A percentile compares a stretch with the other conserved stretches of the same genome.
Evolutionary conservation across 2,797 vertebrate species (phyloP).

Genomic region (Hoplostethus mediterraneus): DNA sequence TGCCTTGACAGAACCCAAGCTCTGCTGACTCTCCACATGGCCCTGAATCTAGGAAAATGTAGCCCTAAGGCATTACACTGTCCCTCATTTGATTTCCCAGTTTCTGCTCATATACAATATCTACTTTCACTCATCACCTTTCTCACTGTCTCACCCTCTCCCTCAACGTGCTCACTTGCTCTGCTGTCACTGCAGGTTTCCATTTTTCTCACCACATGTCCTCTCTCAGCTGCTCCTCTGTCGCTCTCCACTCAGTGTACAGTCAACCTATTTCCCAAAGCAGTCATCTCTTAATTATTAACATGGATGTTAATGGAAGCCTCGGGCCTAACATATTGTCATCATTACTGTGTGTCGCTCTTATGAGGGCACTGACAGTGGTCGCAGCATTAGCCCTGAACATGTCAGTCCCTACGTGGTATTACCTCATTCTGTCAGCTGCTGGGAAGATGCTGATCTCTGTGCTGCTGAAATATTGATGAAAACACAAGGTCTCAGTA

Average conservation of each 20-base stretch:
- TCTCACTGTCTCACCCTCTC: neutral
- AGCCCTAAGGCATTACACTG: neutral
- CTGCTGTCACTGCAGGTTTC: conserved; percentile 13
- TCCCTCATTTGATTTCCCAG: conserved; percentile 5
- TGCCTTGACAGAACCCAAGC: too few relatives aligned
- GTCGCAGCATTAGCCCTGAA: neutral
- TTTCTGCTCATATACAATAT: neutral
- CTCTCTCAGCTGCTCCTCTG: neutral
- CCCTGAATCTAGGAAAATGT: too few relatives aligned
- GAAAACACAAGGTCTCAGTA: neutral
- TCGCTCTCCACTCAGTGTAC: neutral
- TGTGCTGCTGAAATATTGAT: conserved; percentile 43
- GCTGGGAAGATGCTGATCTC: conserved; percentile 44
- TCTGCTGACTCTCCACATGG: neutral
- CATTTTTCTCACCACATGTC: neutral
- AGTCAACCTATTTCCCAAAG: conserved; percentile 43
- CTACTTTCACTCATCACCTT: conserved; percentile 1
- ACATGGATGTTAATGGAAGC: conserved; percentile 51
- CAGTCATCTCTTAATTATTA: conserved; percentile 60
- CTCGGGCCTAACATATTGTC: conserved; percentile 31
- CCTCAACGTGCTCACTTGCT: neutral
- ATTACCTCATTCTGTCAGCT: conserved; percentile 5
- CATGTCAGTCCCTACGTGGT: neutral
- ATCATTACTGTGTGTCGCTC: neutral
- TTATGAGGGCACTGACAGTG: conserved; percentile 6